Percentiles rank a stretch among this genome's conserved stretches.
These are phyloP conservation scores for Otocyon megalotis DNA, from an alignment of 2,113 vertebrate species.

Conservation along the genomic window DNA sequence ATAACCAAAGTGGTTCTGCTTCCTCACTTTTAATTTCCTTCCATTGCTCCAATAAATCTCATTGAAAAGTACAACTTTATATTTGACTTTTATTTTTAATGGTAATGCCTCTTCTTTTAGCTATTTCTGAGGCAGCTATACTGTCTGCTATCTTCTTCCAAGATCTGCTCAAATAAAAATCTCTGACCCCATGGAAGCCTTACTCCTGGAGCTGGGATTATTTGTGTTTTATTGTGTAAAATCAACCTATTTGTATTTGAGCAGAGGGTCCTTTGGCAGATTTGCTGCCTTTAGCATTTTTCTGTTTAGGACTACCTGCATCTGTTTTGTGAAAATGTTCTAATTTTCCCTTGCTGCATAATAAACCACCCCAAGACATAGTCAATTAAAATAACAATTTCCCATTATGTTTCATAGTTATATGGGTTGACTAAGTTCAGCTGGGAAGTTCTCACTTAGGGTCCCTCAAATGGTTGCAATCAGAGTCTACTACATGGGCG, in stretches of 20 bases:
- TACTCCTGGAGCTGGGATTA: background rate
- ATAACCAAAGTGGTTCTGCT: background rate
- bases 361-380: background rate
- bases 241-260: background rate
- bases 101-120: background rate
- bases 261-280: background rate
- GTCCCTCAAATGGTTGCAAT: background rate
- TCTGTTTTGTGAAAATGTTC: conserved; percentile 14
- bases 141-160: background rate
- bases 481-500: too few relatives aligned
- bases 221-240: background rate
- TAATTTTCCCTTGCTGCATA: background rate
- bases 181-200: background rate
- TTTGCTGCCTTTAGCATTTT: conserved; percentile 26
- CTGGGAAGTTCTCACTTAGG: background rate
- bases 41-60: background rate
- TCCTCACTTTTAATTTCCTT: background rate
- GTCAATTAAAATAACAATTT: background rate
- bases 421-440: background rate
- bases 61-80: background rate
- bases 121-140: background rate
- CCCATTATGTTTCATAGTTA: background rate
- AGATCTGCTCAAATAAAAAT: background rate
- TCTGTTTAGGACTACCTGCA: background rate
- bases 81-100: conserved; percentile 23